phyloP scores from a whole-genome alignment of 2,888 invertebrate species.

The Tipula confusa region DNA sequence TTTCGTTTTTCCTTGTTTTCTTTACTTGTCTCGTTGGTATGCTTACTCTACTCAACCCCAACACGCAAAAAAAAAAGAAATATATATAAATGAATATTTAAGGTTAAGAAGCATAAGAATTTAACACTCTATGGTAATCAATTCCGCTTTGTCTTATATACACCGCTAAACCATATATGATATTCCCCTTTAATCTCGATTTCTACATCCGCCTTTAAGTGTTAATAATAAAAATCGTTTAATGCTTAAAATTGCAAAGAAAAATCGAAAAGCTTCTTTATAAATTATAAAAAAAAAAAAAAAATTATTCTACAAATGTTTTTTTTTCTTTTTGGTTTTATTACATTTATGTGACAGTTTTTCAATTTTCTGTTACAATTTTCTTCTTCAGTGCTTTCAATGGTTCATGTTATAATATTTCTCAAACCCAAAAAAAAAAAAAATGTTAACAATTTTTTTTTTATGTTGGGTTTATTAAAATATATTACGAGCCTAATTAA shows the following conservation, averaged over 20 bases:
- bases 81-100: neutral
- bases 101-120: neutral
- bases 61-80: neutral
- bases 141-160: neutral
- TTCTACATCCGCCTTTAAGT: neutral
- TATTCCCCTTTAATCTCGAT: neutral
- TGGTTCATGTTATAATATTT: neutral
- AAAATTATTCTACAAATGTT: neutral
- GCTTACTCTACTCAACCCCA: neutral
- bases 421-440: neutral
- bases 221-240: neutral
- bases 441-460: neutral
- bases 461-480: neutral
- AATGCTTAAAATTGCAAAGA: neutral
- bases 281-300: neutral
- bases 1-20: slow-evolving; percentile 9
- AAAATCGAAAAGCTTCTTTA: neutral
- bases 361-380: slow-evolving; percentile 20
- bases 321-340: neutral
- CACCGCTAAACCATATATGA: no score
- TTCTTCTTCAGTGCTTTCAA: slow-evolving; percentile 20
- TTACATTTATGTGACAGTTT: slow-evolving; percentile 25
- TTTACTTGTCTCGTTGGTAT: neutral
- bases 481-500: neutral
- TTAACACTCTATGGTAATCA: neutral